A percentile compares a stretch with the other conserved stretches of the same genome.
Evolutionary conservation across 2,888 invertebrate species (phyloP).

Genomic region (Idaea straminata): DNA sequence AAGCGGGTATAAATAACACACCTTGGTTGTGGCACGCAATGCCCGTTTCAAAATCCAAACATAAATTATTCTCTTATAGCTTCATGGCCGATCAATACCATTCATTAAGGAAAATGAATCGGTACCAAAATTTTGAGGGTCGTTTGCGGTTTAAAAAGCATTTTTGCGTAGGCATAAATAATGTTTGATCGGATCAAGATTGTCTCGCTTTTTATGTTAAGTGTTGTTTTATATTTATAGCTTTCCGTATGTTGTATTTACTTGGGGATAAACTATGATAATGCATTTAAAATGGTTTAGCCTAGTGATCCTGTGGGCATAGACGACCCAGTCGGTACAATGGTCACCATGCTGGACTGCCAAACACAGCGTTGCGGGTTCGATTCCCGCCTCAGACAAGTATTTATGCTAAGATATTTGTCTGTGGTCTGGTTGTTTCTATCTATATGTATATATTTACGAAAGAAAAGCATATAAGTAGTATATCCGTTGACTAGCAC

Average conservation of each 20-base stretch:
- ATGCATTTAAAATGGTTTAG: no score
- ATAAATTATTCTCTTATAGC: slow-evolving; percentile 75
- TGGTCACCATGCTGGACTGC: no score
- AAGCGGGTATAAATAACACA: slow-evolving; percentile 79
- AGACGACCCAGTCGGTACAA: no score
- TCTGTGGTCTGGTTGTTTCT: no score
- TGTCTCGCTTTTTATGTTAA: slow-evolving; percentile 28
- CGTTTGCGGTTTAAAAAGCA: slow-evolving; percentile 54
- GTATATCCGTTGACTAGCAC: no score
- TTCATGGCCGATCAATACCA: slow-evolving; percentile 67
- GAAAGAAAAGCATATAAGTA: no score
- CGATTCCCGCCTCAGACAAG: no score
- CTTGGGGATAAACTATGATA: not conserved
- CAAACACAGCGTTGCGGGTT: no score
- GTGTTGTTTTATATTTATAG: not conserved
- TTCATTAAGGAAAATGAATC: slow-evolving; percentile 76
- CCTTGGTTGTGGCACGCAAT: slow-evolving; percentile 72
- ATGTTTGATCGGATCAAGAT: slow-evolving; percentile 38
- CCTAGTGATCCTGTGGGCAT: no score
- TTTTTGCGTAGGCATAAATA: slow-evolving; percentile 48
- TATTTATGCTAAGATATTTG: no score
- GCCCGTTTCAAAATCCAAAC: slow-evolving; percentile 58
- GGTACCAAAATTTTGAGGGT: slow-evolving; percentile 50
- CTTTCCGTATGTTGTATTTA: slow-evolving; percentile 1
- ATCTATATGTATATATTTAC: no score